phyloP scores from a whole-genome alignment of 64 coral and sea anemone genomes.

The Trachythela sp. region DNA sequence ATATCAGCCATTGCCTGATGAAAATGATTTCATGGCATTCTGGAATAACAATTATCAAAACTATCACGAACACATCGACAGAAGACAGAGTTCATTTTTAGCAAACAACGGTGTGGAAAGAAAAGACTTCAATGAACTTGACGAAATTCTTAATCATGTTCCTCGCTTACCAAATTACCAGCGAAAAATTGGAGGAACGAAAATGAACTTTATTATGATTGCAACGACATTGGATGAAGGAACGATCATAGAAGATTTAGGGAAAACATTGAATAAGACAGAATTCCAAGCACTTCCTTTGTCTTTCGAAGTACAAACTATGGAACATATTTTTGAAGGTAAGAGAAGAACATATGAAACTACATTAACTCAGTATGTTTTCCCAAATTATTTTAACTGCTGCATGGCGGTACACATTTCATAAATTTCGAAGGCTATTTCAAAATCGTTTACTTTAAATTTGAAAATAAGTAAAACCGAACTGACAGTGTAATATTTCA shows the following conservation, averaged over 20 bases:
- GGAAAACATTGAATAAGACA: neutral
- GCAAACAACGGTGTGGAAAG: neutral
- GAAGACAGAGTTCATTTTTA: neutral
- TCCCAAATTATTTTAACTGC: neutral
- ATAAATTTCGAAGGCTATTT: no score
- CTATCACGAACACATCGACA: neutral
- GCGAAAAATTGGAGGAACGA: neutral
- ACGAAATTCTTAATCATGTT: neutral
- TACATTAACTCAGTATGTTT: neutral
- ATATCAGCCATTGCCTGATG: neutral
- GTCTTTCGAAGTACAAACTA: neutral
- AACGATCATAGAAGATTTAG: neutral
- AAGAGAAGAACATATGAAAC: neutral
- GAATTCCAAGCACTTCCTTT: neutral
- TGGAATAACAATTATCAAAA: neutral
- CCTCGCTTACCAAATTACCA: neutral
- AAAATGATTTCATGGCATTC: neutral
- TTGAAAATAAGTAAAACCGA: no score
- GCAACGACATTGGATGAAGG: neutral
- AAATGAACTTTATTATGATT: neutral
- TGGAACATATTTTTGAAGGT: neutral
- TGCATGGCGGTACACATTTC: no score
- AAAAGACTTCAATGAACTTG: neutral
- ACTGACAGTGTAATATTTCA: no score
- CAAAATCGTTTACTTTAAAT: no score